Evolutionary conservation across 1,140 invertebrate genomes (phyloP).

Genomic region (Caerostris extrusa): DNA sequence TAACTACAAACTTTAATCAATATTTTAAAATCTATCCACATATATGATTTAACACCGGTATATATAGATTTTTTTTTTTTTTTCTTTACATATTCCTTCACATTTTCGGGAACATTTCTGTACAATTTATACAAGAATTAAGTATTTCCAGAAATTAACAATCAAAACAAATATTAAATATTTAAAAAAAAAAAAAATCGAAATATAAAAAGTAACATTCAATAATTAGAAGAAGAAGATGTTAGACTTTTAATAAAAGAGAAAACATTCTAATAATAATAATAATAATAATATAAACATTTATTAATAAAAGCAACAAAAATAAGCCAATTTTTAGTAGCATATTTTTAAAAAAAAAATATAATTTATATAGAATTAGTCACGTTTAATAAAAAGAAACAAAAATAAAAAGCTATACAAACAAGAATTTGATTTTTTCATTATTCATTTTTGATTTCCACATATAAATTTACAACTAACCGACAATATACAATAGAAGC

Average conservation of each 20-base stretch:
- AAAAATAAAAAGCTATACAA: too few species aligned
- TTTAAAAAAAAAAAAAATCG: neutral
- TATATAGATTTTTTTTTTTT: neutral
- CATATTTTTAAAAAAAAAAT: neutral
- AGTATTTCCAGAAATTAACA: neutral
- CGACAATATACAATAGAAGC: neutral
- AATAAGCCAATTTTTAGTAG: neutral
- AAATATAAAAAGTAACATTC: neutral
- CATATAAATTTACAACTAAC: neutral
- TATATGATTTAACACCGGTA: neutral
- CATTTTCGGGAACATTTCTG: neutral
- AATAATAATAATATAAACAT: slow-evolving; percentile 2
- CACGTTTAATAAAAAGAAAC: neutral
- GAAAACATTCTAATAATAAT: neutral
- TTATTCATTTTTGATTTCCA: neutral
- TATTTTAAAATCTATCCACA: slow-evolving; percentile 19
- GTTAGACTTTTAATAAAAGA: slow-evolving; percentile 5
- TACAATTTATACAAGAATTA: neutral
- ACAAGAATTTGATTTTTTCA: neutral
- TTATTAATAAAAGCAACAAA: neutral
- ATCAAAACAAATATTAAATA: neutral
- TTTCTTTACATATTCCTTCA: neutral
- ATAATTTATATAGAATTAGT: neutral
- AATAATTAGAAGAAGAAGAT: neutral
- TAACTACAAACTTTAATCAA: neutral